Evolutionary conservation across 2,888 invertebrate genomes (phyloP).

Genomic region (Craniophora ligustri): DNA sequence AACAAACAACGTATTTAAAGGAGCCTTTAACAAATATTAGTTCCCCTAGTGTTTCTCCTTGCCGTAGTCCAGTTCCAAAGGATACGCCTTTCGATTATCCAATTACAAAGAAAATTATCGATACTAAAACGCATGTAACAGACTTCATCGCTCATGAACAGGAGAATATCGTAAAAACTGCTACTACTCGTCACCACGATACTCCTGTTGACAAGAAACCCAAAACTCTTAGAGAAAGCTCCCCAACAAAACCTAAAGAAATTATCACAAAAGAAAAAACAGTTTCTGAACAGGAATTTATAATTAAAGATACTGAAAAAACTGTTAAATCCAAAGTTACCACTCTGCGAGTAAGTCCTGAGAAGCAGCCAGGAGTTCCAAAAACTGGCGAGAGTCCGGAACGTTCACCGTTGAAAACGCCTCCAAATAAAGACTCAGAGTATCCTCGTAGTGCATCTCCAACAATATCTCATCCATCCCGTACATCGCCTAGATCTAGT

Average conservation of each 20-base stretch:
- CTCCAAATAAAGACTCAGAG: constrained; percentile 13
- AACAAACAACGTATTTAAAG: constrained; percentile 40
- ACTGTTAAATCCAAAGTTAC: constrained; percentile 26
- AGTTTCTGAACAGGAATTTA: constrained; percentile 20
- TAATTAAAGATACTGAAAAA: constrained; percentile 26
- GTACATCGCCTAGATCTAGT: constrained; percentile 34
- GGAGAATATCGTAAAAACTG: constrained; percentile 57
- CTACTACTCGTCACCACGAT: constrained; percentile 20
- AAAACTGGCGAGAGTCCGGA: constrained; percentile 15
- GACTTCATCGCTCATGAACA: constrained; percentile 67
- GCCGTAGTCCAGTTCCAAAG: constrained; percentile 66
- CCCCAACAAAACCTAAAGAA: constrained; percentile 70
- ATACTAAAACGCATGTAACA: constrained; percentile 53
- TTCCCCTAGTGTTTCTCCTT: constrained; percentile 73
- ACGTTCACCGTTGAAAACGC: neutral
- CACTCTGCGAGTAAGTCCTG: constrained; percentile 43
- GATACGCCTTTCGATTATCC: constrained; percentile 58
- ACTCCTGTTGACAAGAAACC: constrained; percentile 35
- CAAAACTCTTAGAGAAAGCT: constrained; percentile 59
- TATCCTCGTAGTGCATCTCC: neutral
- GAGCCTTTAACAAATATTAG: constrained; percentile 59
- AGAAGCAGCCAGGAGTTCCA: constrained; percentile 31
- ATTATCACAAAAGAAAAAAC: constrained; percentile 54
- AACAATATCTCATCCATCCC: constrained; percentile 11
- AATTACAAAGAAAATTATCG: constrained; percentile 44